These are phyloP conservation scores for Martes martes DNA, from an alignment of 2,113 vertebrate genomes.

Conservation along the genomic window DNA sequence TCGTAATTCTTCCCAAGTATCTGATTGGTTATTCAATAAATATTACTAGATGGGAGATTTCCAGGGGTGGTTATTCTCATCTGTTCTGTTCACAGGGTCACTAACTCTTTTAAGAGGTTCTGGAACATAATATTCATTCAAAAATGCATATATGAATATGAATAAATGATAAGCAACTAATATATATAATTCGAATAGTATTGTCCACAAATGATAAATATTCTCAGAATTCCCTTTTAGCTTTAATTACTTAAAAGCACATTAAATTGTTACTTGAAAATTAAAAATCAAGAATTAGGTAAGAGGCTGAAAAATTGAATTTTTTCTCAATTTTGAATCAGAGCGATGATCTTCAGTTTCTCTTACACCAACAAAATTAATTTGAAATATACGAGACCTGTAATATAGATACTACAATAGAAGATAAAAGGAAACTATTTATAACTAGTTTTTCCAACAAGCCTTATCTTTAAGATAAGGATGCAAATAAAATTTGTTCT, in stretches of 20 bases:
- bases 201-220: not conserved
- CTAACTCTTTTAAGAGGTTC: not conserved
- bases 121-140: not conserved
- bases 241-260: not conserved
- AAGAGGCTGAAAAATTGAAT: not conserved
- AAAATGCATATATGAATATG: not conserved
- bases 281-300: not conserved
- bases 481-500: not conserved
- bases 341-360: not conserved
- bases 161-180: not conserved
- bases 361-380: not conserved
- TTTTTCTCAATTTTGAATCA: not conserved
- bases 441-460: not conserved
- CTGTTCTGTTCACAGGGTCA: not conserved
- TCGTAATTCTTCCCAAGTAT: not conserved
- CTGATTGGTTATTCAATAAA: conserved; percentile 10
- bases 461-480: not conserved
- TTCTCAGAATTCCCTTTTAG: not conserved
- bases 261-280: conserved; percentile 1
- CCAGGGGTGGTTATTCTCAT: not conserved
- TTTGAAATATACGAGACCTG: not conserved
- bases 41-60: not conserved
- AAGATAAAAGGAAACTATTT: not conserved
- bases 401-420: not conserved
- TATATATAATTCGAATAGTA: not conserved